phyloP scores from a whole-genome alignment of 2,797 vertebrate genomes.

The Sebastes nivosus region DNA sequence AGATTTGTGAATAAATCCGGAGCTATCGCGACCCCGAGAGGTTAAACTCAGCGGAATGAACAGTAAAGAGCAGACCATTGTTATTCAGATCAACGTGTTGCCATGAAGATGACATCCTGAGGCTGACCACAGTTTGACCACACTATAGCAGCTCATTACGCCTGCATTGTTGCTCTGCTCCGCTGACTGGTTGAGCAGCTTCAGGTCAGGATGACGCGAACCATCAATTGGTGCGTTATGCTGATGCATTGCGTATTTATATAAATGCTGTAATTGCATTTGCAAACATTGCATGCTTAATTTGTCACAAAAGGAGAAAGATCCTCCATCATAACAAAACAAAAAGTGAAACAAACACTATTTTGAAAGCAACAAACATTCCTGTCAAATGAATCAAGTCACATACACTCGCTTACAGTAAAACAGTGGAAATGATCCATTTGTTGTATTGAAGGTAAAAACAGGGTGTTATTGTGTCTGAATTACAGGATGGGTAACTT shows the following conservation, averaged over 20 bases:
- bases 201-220: constrained; percentile 62
- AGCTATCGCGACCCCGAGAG: neutral
- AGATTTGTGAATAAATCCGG: constrained; percentile 15
- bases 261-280: constrained; percentile 48
- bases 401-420: neutral
- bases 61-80: constrained; percentile 29
- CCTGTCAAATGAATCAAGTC: constrained; percentile 35
- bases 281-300: constrained; percentile 63
- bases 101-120: constrained; percentile 50
- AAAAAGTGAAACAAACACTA: constrained; percentile 37
- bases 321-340: constrained; percentile 15
- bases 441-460: constrained; percentile 7
- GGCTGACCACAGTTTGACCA: constrained; percentile 60
- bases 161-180: constrained; percentile 46
- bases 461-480: constrained; percentile 26
- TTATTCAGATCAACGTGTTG: constrained; percentile 63
- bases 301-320: constrained; percentile 56
- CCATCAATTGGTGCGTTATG: constrained; percentile 43
- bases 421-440: constrained; percentile 33
- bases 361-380: constrained; percentile 28
- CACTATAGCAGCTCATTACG: constrained; percentile 64
- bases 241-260: constrained; percentile 56
- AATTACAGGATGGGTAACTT: constrained; percentile 49
- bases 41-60: constrained; percentile 15
- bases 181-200: constrained; percentile 45